A percentile compares a stretch with the other conserved stretches of the same genome.
phyloP scores from a whole-genome alignment of 2,113 vertebrate genomes.

The Stigmatopora nigra region DNA sequence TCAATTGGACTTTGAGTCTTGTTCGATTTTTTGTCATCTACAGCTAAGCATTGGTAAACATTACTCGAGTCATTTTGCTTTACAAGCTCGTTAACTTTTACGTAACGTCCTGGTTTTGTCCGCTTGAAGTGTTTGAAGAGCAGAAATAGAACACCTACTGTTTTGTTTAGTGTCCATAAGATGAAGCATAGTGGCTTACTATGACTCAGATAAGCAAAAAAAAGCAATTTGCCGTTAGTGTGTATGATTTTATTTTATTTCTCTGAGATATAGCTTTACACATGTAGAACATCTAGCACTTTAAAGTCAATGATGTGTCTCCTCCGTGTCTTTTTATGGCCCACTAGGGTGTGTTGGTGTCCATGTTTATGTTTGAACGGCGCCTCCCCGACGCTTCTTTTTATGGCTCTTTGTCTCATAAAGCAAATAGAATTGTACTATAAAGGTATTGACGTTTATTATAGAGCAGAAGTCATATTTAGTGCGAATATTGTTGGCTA shows the following conservation, averaged over 20 bases:
- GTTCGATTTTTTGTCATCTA: not conserved
- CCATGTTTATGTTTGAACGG: not conserved
- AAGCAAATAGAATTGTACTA: not conserved
- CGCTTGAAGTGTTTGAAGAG: not conserved
- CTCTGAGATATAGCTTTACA: not conserved
- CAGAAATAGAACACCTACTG: not conserved
- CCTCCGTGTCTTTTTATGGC: not conserved
- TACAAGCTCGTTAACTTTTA: not conserved
- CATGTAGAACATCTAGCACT: not conserved
- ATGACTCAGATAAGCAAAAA: no score
- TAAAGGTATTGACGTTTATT: not conserved
- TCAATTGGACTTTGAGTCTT: no score
- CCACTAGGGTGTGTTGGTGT: not conserved
- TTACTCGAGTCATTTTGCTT: not conserved
- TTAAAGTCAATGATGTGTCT: not conserved
- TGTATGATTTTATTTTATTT: no score
- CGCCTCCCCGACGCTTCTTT: not conserved
- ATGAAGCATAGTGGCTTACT: no score
- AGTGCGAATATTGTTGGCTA: not conserved
- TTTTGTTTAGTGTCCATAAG: no score
- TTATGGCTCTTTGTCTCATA: not conserved
- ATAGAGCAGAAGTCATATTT: not conserved
- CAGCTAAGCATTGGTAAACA: not conserved
- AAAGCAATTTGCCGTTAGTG: no score
- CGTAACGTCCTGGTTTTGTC: not conserved